Base-by-base conservation (phyloP, 2,113 vertebrate species). In the Thunnus thynnus region DNA sequence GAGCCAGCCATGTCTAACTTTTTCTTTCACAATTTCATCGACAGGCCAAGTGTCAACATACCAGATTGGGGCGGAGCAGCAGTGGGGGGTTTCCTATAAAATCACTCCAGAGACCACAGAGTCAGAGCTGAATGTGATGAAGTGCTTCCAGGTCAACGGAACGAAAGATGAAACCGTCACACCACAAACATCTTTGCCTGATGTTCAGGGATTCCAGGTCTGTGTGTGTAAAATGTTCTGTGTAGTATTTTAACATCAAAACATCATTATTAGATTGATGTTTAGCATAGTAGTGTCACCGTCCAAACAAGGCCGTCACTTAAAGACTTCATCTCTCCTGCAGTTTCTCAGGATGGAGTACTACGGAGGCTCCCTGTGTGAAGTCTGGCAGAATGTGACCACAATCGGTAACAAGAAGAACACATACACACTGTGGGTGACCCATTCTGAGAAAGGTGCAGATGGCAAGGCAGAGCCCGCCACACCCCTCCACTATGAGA, bases 81-180 rank as follows among this genome's bases (percentile, higher is more conserved):
- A 92, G 3, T 94, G 94, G 0, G 95, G 96, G 4, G 57, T 90
- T 30, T 41, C 56, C 62, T 96, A 95, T 73, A 96, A 96, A 89
- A 94, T 96, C 82, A 95, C 92, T 0, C 95, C 96, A 0, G 95
- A 95, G 84, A 97, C 95, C 14, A 95, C 93, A 0, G 95, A 97
- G 90, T 91, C 85, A 0, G 95, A 95, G 82, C 78, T 91, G 72
- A 96, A 96, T 13, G 27, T 93, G 18, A 92, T 94, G 84, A 96
- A 93, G 78, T 97, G 96, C 63, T 97, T 97, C 88, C 95, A 95
- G 90, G 75, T 95, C 75, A 95, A 94, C 0, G 97, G 96, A 20
- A 96, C 96, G 18, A 72, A 95, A 82, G 89, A 94, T 0, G 93
- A 93, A 0, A 85, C 85, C 0, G 89, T 96, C 74, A 68, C 16